phyloP scores from a whole-genome alignment of 2,113 vertebrate genomes.

The Stigmatopora argus region DNA sequence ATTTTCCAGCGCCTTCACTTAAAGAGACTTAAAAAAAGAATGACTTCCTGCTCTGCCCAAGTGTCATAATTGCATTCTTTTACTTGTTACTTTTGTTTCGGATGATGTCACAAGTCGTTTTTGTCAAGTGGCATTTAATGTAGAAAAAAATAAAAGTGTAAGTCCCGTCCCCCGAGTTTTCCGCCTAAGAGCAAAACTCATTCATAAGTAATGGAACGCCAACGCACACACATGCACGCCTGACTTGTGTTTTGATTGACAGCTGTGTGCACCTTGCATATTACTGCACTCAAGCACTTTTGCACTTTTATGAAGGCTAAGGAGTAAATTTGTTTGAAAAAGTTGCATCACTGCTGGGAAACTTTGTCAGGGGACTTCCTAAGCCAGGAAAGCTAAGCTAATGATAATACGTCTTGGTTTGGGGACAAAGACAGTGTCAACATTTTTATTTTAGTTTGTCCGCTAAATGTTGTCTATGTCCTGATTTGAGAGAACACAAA shows the following conservation, averaged over 20 bases:
- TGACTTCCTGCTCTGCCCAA: no score
- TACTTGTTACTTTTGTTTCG: not conserved
- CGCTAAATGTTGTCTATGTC: no score
- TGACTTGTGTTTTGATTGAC: not conserved
- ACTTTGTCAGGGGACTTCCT: not conserved
- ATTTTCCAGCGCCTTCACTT: not conserved
- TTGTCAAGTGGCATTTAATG: not conserved
- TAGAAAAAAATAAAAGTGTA: not conserved
- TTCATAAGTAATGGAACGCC: slow-evolving; percentile 1
- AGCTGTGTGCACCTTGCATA: not conserved
- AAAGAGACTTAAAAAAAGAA: not conserved
- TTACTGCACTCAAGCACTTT: not conserved
- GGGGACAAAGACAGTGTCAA: not conserved
- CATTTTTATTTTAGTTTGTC: no score
- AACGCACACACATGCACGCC: not conserved
- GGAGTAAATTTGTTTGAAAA: not conserved
- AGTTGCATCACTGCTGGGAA: not conserved
- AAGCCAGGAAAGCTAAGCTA: not conserved
- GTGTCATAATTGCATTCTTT: no score
- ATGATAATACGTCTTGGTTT: not conserved
- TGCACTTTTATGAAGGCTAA: not conserved
- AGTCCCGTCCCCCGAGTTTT: not conserved
- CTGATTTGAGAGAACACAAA: no score
- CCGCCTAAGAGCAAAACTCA: slow-evolving; percentile 1
- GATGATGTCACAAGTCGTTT: not conserved